Evolutionary conservation across 2,888 invertebrate species (phyloP).

Genomic region (Cloeon dipterum): DNA sequence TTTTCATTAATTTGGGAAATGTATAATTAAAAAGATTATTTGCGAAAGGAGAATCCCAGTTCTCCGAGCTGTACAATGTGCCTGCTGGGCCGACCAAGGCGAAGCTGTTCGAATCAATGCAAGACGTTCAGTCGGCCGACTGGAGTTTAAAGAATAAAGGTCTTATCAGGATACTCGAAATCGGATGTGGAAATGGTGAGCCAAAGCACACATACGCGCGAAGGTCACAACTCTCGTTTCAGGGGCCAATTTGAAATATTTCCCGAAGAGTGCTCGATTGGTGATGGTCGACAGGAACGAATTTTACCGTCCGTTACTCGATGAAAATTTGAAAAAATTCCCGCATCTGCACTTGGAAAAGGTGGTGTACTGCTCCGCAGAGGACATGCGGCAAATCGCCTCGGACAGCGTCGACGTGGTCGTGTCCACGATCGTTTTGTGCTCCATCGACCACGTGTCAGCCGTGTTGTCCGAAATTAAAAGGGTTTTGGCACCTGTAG

Average conservation of each 20-base stretch:
- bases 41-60: background rate
- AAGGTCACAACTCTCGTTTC: background rate
- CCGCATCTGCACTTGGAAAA: conserved; percentile 1
- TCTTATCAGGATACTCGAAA: conserved; percentile 3
- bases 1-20: background rate
- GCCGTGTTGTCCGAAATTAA: conserved; percentile 1
- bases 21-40: background rate
- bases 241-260: conserved; percentile 4
- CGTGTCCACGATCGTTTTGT: background rate
- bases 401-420: conserved; percentile 3
- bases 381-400: background rate
- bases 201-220: background rate
- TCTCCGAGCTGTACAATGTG: background rate
- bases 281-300: conserved; percentile 2
- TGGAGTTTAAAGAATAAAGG: conserved; percentile 4
- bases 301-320: background rate
- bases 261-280: conserved; percentile 2
- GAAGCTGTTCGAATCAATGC: conserved; percentile 1
- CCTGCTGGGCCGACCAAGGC: background rate
- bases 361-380: background rate
- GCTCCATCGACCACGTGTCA: background rate
- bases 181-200: conserved; percentile 4
- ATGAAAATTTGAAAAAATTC: conserved; percentile 1
- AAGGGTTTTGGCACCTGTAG: conserved; percentile 3
- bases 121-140: conserved; percentile 1